These are phyloP conservation scores for Tetragnatha montana DNA, from an alignment of 2,888 invertebrate species.

Conservation along the genomic window DNA sequence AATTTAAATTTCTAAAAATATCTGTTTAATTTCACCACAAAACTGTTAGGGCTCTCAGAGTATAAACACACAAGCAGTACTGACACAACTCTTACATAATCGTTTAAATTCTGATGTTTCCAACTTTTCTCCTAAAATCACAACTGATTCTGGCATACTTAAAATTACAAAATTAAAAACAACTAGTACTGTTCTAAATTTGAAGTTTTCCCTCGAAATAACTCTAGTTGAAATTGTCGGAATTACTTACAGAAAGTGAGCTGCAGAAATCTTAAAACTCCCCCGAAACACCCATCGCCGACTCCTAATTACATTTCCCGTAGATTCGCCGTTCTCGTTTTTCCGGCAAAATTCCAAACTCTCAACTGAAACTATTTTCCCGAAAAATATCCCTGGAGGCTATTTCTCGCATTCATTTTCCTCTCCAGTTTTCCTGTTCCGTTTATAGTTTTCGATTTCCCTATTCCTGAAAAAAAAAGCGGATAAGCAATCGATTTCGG, in stretches of 20 bases:
- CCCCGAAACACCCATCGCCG: not conserved
- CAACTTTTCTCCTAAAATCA: no score
- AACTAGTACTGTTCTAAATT: no score
- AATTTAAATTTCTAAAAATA: no score
- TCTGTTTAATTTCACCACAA: no score
- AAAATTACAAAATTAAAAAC: no score
- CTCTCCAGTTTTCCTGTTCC: not conserved
- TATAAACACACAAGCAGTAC: no score
- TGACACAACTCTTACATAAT: no score
- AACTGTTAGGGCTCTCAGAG: no score
- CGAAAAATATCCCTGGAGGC: not conserved
- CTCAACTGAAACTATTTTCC: not conserved
- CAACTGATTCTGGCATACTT: no score
- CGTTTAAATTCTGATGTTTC: no score
- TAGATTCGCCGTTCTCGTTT: not conserved
- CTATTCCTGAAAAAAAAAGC: not conserved
- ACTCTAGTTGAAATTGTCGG: not conserved
- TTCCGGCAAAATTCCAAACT: not conserved
- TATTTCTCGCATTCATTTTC: not conserved
- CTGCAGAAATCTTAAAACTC: not conserved
- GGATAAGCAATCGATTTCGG: not conserved
- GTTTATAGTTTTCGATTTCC: constrained; percentile 1
- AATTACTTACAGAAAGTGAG: not conserved
- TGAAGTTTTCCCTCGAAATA: not conserved
- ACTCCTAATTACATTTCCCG: not conserved